These are phyloP conservation scores for Leptestheria dahalacensis DNA, from an alignment of 1,140 invertebrate genomes.

Conservation along the genomic window DNA sequence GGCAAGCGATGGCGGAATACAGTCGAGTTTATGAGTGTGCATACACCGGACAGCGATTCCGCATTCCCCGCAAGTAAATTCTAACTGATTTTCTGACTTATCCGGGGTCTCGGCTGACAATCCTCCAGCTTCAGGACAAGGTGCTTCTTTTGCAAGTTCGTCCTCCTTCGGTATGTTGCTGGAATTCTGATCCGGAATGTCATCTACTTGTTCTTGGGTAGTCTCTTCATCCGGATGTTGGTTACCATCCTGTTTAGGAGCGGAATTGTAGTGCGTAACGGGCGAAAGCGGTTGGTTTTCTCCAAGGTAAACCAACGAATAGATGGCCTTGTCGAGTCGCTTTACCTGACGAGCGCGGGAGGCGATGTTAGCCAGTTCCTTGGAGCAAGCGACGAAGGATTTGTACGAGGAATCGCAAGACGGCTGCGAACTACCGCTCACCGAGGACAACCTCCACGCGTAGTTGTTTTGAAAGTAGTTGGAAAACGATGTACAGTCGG, in stretches of 20 bases:
- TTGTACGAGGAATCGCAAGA: not conserved
- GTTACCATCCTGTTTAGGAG: not conserved
- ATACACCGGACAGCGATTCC: not conserved
- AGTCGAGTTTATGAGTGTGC: not conserved
- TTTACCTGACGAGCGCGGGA: not conserved
- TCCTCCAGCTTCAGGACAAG: not conserved
- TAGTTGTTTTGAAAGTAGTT: not conserved
- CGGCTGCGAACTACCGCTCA: not conserved
- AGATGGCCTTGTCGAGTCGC: constrained; percentile 3
- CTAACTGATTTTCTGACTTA: not conserved
- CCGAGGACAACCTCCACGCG: not conserved
- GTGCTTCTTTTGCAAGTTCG: not conserved
- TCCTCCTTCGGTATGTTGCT: not conserved
- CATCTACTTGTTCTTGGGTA: no score
- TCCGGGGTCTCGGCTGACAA: not conserved
- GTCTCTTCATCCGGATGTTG: no score
- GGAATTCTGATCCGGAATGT: no score
- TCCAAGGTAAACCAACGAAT: not conserved
- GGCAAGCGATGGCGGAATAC: not conserved
- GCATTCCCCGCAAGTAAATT: not conserved
- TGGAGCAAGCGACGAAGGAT: not conserved
- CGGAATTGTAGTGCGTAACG: not conserved
- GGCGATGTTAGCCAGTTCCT: not conserved
- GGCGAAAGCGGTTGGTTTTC: not conserved
- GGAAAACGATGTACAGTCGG: not conserved